Conservation (phyloP, 2,797 vertebrate species). For the Euphonia xanthogaster region DNA sequence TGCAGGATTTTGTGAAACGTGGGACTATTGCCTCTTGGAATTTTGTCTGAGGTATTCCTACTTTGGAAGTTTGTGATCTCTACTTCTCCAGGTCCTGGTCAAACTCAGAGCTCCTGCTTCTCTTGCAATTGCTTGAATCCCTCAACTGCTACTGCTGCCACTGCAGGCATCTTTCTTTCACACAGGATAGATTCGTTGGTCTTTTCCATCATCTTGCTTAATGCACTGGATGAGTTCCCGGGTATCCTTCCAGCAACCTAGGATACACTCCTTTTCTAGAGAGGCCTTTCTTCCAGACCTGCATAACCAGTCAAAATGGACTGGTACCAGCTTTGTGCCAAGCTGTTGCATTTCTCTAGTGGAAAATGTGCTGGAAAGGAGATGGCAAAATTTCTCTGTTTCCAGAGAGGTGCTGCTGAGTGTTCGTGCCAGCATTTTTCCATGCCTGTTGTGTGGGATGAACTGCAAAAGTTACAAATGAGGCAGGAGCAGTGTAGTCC, state of each 20-base stretch:
- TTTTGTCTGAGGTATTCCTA: not conserved
- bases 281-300: not conserved
- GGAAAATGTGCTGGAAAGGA: not conserved
- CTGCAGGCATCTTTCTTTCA: not conserved
- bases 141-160: not conserved
- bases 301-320: fast-evolving
- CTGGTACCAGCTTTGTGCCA: not conserved
- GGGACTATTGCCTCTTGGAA: not conserved
- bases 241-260: not conserved
- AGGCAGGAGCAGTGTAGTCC: not conserved
- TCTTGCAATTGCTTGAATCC: not conserved
- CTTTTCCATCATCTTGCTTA: not conserved
- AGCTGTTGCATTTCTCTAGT: not conserved
- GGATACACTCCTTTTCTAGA: not conserved
- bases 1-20: not conserved
- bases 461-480: not conserved
- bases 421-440: not conserved
- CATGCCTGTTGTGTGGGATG: not conserved
- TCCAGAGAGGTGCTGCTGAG: not conserved
- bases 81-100: not conserved
- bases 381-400: not conserved
- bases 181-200: not conserved
- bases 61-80: not conserved
- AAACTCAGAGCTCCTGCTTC: not conserved
- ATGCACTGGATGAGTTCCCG: not conserved